Percentiles rank a stretch among this genome's conserved stretches.
Evolutionary conservation across 2,888 invertebrate species (phyloP).

Genomic region (Lordiphosa andalusiaca): DNA sequence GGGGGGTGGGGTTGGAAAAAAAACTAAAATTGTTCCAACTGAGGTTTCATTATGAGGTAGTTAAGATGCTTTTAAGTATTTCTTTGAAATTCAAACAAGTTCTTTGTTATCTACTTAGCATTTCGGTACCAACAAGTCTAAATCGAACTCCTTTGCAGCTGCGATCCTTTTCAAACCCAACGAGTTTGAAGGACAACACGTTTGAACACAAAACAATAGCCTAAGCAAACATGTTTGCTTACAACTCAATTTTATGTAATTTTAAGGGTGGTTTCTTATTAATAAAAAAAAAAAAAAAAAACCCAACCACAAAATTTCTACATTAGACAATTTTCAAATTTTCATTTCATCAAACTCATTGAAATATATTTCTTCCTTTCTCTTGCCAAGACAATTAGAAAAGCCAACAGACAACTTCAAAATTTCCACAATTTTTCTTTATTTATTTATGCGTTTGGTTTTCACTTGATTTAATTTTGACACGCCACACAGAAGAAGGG

Average conservation of each 20-base stretch:
- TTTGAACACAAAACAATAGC: neutral
- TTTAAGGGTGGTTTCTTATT: conserved; percentile 45
- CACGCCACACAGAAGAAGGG: conserved; percentile 32
- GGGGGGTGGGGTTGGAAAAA: conserved; percentile 22
- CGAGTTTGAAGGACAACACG: conserved; percentile 1
- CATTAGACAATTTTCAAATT: conserved; percentile 8
- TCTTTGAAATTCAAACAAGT: neutral
- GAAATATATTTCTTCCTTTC: conserved; percentile 17
- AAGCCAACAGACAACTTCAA: conserved; percentile 42
- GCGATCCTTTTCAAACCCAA: neutral
- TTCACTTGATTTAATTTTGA: conserved; percentile 70
- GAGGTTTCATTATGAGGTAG: neutral
- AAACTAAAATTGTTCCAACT: neutral
- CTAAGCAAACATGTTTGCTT: conserved; percentile 23
- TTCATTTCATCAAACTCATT: conserved; percentile 8
- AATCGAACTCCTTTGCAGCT: too few relatives aligned
- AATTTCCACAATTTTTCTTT: conserved; percentile 31
- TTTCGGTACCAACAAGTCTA: neutral
- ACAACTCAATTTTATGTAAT: neutral
- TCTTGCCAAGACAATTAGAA: conserved; percentile 40
- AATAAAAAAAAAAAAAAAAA: conserved; percentile 15
- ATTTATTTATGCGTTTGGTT: conserved; percentile 65
- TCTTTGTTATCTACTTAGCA: neutral
- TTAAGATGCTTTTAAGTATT: neutral
- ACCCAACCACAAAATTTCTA: conserved; percentile 36